Conservation (phyloP, 2,888 invertebrate genomes). For the Clostera curtula region DNA sequence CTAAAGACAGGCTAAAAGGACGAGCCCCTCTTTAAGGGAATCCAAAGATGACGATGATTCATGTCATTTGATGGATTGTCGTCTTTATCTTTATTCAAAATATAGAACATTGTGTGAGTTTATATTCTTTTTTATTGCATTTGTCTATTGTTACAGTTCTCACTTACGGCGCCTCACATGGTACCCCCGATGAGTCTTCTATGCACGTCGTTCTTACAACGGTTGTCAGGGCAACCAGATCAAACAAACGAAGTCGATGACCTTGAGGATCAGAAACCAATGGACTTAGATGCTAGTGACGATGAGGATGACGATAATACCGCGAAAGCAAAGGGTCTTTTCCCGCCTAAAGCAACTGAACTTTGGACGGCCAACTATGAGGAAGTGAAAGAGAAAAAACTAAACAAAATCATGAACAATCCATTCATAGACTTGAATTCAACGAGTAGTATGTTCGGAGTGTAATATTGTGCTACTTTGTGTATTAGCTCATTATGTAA, state of each 20-base stretch:
- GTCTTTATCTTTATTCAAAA: too few relatives aligned
- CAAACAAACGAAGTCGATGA: slow-evolving; percentile 27
- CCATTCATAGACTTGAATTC: slow-evolving; percentile 44
- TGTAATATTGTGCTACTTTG: slow-evolving; percentile 15
- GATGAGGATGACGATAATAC: slow-evolving; percentile 38
- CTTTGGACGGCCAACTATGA: slow-evolving; percentile 61
- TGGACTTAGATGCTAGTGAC: slow-evolving; percentile 45
- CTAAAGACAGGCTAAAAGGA: too few relatives aligned
- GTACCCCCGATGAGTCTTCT: slow-evolving; percentile 57
- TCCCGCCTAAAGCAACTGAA: slow-evolving; percentile 36
- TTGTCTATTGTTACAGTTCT: slow-evolving; percentile 41
- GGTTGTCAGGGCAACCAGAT: slow-evolving; percentile 50
- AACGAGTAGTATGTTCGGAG: slow-evolving; percentile 40
- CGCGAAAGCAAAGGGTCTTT: slow-evolving; percentile 27
- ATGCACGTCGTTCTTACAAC: slow-evolving; percentile 56
- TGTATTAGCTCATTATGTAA: too few relatives aligned
- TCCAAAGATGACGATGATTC: too few relatives aligned
- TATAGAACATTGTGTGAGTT: too few relatives aligned
- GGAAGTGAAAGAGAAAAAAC: slow-evolving; percentile 60
- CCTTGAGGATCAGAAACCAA: slow-evolving; percentile 21
- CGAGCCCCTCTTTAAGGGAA: too few relatives aligned
- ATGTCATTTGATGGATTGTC: too few relatives aligned
- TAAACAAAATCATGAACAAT: slow-evolving; percentile 48
- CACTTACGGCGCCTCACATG: slow-evolving; percentile 62
- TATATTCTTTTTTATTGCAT: too few relatives aligned